These are phyloP conservation scores for Vanessa cardui DNA, from an alignment of 2,888 invertebrate species.

Conservation along the genomic window DNA sequence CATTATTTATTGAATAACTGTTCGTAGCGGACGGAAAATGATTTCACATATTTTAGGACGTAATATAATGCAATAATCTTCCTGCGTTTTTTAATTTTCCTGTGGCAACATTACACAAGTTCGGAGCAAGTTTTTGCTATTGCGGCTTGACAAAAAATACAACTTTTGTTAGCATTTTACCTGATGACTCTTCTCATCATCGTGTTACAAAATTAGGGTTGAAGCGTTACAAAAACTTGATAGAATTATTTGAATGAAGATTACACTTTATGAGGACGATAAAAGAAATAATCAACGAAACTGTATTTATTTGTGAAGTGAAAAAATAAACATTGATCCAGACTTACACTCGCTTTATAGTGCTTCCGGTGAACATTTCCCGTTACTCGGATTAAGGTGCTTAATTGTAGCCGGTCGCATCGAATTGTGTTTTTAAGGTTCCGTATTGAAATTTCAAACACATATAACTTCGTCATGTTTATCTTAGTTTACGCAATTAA, in stretches of 20 bases:
- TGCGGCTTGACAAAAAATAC: neutral
- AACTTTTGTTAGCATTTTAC: slow-evolving; percentile 15
- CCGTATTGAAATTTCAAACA: no score
- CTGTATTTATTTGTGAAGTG: slow-evolving; percentile 8
- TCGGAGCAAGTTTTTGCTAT: slow-evolving; percentile 1
- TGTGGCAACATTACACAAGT: slow-evolving; percentile 21
- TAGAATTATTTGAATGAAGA: slow-evolving; percentile 10
- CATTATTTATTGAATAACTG: slow-evolving; percentile 39
- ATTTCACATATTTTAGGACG: slow-evolving; percentile 43
- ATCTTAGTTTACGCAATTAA: no score
- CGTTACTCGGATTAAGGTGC: slow-evolving; percentile 38
- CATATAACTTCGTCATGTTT: no score
- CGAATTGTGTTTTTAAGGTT: slow-evolving; percentile 10
- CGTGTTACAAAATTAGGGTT: neutral
- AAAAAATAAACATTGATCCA: slow-evolving; percentile 1
- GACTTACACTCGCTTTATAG: slow-evolving; percentile 29
- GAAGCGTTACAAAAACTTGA: slow-evolving; percentile 13
- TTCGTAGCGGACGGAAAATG: slow-evolving; percentile 40
- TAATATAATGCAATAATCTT: slow-evolving; percentile 38
- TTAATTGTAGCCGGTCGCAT: slow-evolving; percentile 23
- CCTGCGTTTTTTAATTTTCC: slow-evolving; percentile 36
- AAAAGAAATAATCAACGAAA: neutral
- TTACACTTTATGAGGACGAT: slow-evolving; percentile 15
- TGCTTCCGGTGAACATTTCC: slow-evolving; percentile 31
- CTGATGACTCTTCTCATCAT: neutral